Conservation (phyloP, 2,888 invertebrate species). For the Desoria tigrina region DNA sequence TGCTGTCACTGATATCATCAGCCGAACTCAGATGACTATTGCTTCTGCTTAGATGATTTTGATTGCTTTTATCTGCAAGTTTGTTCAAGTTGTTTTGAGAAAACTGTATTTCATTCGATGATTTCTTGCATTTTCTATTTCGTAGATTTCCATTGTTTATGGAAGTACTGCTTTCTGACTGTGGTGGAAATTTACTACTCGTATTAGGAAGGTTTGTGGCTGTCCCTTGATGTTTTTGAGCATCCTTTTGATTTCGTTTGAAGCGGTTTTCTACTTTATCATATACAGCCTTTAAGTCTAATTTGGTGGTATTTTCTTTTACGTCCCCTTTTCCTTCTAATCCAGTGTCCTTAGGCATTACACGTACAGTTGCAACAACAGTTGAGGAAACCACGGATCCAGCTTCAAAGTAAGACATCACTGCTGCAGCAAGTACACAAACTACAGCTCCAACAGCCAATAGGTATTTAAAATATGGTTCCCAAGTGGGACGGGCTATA, state of each 20-base stretch:
- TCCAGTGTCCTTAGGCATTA: slow-evolving; percentile 43
- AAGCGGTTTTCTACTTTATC: slow-evolving; percentile 54
- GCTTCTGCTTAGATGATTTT: neutral
- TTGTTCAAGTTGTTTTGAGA: slow-evolving; percentile 12
- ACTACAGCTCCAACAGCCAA: slow-evolving; percentile 65
- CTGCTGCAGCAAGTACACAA: slow-evolving; percentile 67
- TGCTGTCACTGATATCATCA: neutral
- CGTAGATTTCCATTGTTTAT: slow-evolving; percentile 2
- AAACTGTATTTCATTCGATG: neutral
- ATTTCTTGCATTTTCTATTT: slow-evolving; percentile 10
- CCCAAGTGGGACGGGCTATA: slow-evolving; percentile 76
- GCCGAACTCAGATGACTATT: slow-evolving; percentile 1
- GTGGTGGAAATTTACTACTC: neutral
- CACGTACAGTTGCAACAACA: slow-evolving; percentile 52
- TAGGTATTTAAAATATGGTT: slow-evolving; percentile 68
- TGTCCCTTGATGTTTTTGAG: slow-evolving; percentile 2
- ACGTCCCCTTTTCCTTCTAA: slow-evolving; percentile 43
- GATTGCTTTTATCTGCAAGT: slow-evolving; percentile 13
- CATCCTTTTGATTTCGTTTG: slow-evolving; percentile 43
- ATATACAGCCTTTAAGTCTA: slow-evolving; percentile 53
- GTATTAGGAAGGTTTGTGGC: neutral
- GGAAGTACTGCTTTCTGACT: neutral
- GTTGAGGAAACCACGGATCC: slow-evolving; percentile 49
- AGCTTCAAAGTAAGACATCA: slow-evolving; percentile 56
- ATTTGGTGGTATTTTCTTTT: slow-evolving; percentile 45